These are phyloP conservation scores for Xestia xanthographa DNA, from an alignment of 2,888 invertebrate genomes.

Conservation along the genomic window DNA sequence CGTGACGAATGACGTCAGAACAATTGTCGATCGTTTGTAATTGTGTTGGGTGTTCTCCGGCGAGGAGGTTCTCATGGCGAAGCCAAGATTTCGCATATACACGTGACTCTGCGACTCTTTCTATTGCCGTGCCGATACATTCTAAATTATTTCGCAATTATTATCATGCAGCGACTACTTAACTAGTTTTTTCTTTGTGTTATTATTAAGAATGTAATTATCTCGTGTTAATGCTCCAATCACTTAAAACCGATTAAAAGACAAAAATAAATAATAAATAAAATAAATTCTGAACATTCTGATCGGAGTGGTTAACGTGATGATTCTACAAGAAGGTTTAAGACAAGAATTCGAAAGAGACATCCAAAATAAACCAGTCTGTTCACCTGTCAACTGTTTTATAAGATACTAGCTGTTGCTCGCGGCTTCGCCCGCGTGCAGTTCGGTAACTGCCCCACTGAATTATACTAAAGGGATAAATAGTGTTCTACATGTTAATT, in stretches of 20 bases:
- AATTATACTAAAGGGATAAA: too few species aligned
- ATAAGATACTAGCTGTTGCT: too few species aligned
- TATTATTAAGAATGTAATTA: neutral
- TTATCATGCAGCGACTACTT: conserved; percentile 6
- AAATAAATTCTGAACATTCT: neutral
- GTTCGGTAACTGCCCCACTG: too few species aligned
- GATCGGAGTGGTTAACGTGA: neutral
- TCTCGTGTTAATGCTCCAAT: neutral
- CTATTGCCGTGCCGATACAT: conserved; percentile 58
- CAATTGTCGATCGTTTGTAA: conserved; percentile 81
- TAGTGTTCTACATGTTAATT: too few species aligned
- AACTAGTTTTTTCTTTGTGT: conserved; percentile 11
- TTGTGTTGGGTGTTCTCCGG: conserved; percentile 68
- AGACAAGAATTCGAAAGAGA: neutral
- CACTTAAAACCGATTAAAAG: neutral
- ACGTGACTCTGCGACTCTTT: conserved; percentile 77
- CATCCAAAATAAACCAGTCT: neutral
- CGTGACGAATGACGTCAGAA: conserved; percentile 83
- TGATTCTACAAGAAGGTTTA: neutral
- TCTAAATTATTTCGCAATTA: conserved; percentile 62
- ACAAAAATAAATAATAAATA: too few species aligned
- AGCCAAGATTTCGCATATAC: conserved; percentile 77
- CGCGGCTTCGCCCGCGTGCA: too few species aligned
- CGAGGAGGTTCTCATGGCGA: conserved; percentile 79
- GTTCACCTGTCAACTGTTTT: neutral